Evolutionary conservation across 2,888 invertebrate species (phyloP), one percentile per base, ranked within the genome.

Genomic region (Dolichopus griseipennis): DNA sequence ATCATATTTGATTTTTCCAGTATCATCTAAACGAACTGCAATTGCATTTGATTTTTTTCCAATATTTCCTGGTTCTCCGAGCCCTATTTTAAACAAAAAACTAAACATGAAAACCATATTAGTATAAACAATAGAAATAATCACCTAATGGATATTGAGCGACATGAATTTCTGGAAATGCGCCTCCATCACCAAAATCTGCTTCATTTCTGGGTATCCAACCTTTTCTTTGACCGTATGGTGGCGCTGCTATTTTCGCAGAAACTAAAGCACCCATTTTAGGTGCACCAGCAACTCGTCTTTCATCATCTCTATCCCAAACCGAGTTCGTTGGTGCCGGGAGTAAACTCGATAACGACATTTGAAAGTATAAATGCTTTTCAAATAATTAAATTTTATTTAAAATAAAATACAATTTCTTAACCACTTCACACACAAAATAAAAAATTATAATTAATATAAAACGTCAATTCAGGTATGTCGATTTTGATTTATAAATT

Each of bases 81-180:
- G 93, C 10, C 90, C 91, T 80, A 37, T 12, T 67, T 67, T 52
- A 65, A 67, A 65, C 41, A 33, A 12, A n/a, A 61, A 68, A 10
- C 18, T 33, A 65, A 18, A 22, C 18, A 8, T 61, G 21, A 37
- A 18, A 41, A 62, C 34, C 9, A 9, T n/a, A n/a, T 15, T 27
- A 5, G 5, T 10, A 52, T 52, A 33, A 64, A 27, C 5, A 27
- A 27, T 27, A 4, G 9, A 21, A 65, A 8, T 52, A 27, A 92
- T 95, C 92, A 68, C 91, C 90, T 69, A 98, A 81, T 0, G 99
- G 99, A 82, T 94, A 95, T 77, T 99, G 99, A 0, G 97, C 97
- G 27, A 97, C 92, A 76, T 91, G 92, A 71, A 98, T 94, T 83
- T 99, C 99, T 0, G 99, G 99, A 81, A 95, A 99, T 0, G 99